Evolutionary conservation across 2,113 vertebrate genomes (phyloP), one percentile per base, ranked within the genome.

Genomic region (Vulpes ferrilata): DNA sequence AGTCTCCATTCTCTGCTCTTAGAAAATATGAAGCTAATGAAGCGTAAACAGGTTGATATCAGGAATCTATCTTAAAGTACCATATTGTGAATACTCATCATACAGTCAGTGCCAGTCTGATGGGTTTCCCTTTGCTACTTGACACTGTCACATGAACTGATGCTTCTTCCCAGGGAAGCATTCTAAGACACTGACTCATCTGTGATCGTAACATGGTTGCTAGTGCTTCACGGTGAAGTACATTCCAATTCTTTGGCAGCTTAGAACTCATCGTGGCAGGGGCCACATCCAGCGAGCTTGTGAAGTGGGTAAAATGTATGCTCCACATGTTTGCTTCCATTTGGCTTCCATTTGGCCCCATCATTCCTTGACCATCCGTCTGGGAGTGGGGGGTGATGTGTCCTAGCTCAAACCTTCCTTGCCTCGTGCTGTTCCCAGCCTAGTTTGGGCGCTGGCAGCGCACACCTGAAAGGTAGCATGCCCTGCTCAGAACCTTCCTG

Each of bases 11-110:
- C 22, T 62, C 57, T 64, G 38, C 51, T 82, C 38, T 78, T 69
- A 94, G 48, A 65, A 87, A 95, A 74, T 55, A 81, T 38, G 64
- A 90, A 90, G 30, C 84, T 71, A 71, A 73, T 59, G n/a, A 62
- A 71, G 62, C 51, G 7, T 67, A 65, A 59, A 59, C 2, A 27
- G 8, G 25, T 10, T 23, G 67, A 87, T 25, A 4, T 53, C n/a
- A 82, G 38, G 65, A 86, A 20, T 74, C 78, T 62, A 79, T 87
- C 65, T 73, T 53, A 55, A 38, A 93, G 64, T 93, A 55, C 25
- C 38, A 27, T 38, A 20, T 71, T 79, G 74, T 64, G 53, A 43
- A 32, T 60, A 74, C 11, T 11, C 15, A 4, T 82, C 43, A 57
- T 62, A 30, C 4, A 43, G 80, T 89, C 79, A 51, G 11, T 30